Percentiles rank a stretch among this genome's conserved stretches.
Conservation (phyloP, 2,113 vertebrate genomes). For the Varanus komodoensis region DNA sequence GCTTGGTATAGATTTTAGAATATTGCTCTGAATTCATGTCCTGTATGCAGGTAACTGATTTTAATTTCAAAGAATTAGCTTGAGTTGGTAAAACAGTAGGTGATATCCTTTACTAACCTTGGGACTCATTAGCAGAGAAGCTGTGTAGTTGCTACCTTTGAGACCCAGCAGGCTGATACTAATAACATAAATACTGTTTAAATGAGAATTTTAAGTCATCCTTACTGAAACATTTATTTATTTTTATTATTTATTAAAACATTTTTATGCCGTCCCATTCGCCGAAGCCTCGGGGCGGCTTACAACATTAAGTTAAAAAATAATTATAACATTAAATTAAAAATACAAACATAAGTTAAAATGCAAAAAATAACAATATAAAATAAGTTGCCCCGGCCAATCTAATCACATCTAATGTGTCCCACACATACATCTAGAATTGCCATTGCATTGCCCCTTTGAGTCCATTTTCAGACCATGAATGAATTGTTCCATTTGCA, state of each 20-base stretch:
- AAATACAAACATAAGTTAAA: too few relatives aligned
- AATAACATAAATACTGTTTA: neutral
- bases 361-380: too few relatives aligned
- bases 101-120: conserved; percentile 45
- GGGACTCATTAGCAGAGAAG: conserved; percentile 37
- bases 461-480: neutral
- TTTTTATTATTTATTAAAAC: too few relatives aligned
- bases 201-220: neutral
- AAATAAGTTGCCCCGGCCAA: too few relatives aligned
- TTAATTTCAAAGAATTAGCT: conserved; percentile 35
- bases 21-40: neutral
- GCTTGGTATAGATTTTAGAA: neutral
- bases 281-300: too few relatives aligned
- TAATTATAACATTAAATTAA: too few relatives aligned
- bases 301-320: too few relatives aligned
- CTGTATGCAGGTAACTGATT: conserved; percentile 26
- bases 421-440: neutral
- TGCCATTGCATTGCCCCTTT: fast-evolving
- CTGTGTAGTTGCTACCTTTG: neutral
- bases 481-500: neutral
- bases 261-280: too few relatives aligned
- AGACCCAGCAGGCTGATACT: conserved; percentile 8
- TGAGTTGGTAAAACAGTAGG: conserved; percentile 37
- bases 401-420: too few relatives aligned
- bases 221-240: neutral